Percentiles rank a stretch among this genome's conserved stretches.
Conservation (phyloP, 2,888 invertebrate genomes). For the Leucophenga maculata region DNA sequence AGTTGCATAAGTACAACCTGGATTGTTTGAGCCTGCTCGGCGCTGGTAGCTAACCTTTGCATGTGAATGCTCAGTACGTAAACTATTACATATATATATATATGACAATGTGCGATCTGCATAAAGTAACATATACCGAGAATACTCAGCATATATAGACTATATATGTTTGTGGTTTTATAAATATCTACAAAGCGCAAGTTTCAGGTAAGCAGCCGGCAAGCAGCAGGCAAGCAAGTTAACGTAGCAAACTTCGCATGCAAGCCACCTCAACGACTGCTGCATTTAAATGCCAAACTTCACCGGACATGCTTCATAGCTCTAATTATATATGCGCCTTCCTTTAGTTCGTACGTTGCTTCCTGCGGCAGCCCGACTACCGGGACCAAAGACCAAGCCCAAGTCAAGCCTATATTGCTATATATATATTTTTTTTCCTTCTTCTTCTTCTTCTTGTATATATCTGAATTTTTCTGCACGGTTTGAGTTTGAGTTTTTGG, state of each 20-base stretch:
- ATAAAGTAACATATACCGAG: not conserved
- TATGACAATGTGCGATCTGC: constrained; percentile 38
- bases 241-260: not conserved
- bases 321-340: constrained; percentile 63
- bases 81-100: constrained; percentile 44
- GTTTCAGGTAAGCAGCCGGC: not conserved
- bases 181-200: constrained; percentile 26
- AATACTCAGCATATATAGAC: constrained; percentile 24
- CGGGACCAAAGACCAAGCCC: constrained; percentile 24
- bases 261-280: constrained; percentile 29
- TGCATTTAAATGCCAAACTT: constrained; percentile 65
- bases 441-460: too few species aligned
- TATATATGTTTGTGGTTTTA: constrained; percentile 54
- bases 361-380: constrained; percentile 44
- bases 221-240: not conserved
- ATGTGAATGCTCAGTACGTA: constrained; percentile 43
- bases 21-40: not conserved
- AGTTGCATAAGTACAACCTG: constrained; percentile 32
- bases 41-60: constrained; percentile 40
- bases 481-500: constrained; percentile 39
- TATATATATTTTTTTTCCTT: too few species aligned
- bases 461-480: constrained; percentile 34
- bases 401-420: not conserved
- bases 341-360: constrained; percentile 43
- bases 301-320: constrained; percentile 65